phyloP scores from a whole-genome alignment of 2,797 vertebrate genomes.

The Lindbergichthys nudifrons region DNA sequence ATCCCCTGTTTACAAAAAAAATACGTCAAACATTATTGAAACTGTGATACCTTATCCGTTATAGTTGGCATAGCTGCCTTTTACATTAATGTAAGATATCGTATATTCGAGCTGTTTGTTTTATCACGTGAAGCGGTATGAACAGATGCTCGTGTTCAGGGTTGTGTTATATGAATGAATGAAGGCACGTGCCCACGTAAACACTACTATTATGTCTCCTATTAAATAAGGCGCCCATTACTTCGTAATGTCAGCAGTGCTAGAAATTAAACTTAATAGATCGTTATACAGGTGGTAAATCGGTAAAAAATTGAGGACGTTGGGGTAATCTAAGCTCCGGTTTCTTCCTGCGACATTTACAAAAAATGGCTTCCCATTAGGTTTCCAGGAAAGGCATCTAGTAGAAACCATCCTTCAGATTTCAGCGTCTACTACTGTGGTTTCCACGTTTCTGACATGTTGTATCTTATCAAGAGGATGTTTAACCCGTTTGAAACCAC shows the following conservation, averaged over 20 bases:
- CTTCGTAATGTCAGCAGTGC: fast-evolving
- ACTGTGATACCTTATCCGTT: fast-evolving
- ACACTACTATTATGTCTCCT: not conserved
- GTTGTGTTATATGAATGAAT: conserved; percentile 59
- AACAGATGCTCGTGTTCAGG: conserved; percentile 2
- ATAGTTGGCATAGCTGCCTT: not conserved
- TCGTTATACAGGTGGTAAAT: fast-evolving
- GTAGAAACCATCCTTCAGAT: conserved; percentile 21
- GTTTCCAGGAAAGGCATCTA: conserved; percentile 15
- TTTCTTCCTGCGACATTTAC: conserved; percentile 62
- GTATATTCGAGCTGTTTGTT: not conserved
- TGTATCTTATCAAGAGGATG: not conserved
- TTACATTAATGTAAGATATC: no score
- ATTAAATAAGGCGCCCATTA: not conserved
- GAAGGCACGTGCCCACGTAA: conserved; percentile 71
- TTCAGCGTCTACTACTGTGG: not conserved
- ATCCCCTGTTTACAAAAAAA: not conserved
- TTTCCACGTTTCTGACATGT: not conserved
- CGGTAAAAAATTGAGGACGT: not conserved
- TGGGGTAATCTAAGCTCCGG: not conserved
- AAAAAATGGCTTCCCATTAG: conserved; percentile 75
- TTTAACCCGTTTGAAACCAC: not conserved
- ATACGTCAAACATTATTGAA: not conserved
- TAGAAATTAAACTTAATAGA: fast-evolving
- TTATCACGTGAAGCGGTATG: not conserved